Evolutionary conservation across 2,888 invertebrate genomes (phyloP).

Genomic region (Mechanitis mazaeus): DNA sequence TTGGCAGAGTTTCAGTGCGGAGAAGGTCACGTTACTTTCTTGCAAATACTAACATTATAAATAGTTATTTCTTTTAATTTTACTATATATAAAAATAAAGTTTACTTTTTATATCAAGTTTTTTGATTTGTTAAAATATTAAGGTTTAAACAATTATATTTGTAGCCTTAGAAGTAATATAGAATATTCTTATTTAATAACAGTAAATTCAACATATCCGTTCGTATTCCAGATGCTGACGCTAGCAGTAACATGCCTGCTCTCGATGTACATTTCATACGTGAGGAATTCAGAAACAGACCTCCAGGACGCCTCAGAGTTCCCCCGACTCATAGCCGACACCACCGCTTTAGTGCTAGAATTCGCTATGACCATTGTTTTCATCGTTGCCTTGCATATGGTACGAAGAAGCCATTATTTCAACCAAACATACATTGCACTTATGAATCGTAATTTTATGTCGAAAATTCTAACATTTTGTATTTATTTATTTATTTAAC

Average conservation of each 20-base stretch:
- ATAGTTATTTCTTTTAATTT: too few relatives aligned
- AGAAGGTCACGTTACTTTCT: too few relatives aligned
- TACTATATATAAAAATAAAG: too few relatives aligned
- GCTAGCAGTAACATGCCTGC: constrained; percentile 50
- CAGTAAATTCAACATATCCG: background rate
- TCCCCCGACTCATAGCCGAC: constrained; percentile 56
- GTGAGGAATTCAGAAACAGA: constrained; percentile 39
- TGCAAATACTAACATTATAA: too few relatives aligned
- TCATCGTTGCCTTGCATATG: constrained; percentile 61
- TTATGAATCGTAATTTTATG: too few relatives aligned
- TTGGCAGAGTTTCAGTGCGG: too few relatives aligned
- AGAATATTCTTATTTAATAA: background rate
- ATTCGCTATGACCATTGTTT: constrained; percentile 49
- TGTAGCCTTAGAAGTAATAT: too few relatives aligned
- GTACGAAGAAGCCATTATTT: constrained; percentile 37
- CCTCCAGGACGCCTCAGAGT: constrained; percentile 46
- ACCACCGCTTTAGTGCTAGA: constrained; percentile 54
- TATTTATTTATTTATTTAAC: too few relatives aligned
- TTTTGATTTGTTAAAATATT: too few relatives aligned
- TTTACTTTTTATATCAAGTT: too few relatives aligned
- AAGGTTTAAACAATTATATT: too few relatives aligned
- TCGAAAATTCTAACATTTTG: too few relatives aligned
- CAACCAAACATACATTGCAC: background rate
- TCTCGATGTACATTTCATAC: constrained; percentile 58
- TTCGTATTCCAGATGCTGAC: constrained; percentile 53